Conservation (phyloP, 2,797 vertebrate species). For the Eurystomus glaucurus region DNA sequence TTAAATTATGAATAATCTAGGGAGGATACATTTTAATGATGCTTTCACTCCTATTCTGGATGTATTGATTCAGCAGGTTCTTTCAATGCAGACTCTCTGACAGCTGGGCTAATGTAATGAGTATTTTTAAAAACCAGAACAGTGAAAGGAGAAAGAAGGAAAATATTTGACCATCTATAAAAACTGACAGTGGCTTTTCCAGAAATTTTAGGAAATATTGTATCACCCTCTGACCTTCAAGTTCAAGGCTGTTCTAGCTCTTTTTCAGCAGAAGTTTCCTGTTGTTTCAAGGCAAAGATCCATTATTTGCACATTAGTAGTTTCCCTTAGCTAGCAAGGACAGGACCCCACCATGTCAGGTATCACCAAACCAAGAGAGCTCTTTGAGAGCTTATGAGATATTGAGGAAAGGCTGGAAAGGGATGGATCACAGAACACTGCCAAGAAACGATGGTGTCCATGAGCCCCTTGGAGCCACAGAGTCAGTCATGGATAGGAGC, state of each 20-base stretch:
- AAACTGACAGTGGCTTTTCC: slow-evolving; percentile 20
- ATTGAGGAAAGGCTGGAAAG: neutral
- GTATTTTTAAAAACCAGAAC: slow-evolving; percentile 29
- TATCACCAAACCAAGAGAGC: neutral
- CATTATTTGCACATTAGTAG: neutral
- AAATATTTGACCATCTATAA: slow-evolving; percentile 13
- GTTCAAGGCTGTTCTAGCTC: neutral
- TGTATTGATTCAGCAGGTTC: slow-evolving; percentile 51
- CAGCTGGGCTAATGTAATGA: neutral
- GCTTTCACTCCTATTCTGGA: slow-evolving; percentile 25
- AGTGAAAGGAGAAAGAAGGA: neutral
- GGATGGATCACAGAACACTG: neutral
- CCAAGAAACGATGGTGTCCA: neutral
- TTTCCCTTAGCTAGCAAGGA: neutral
- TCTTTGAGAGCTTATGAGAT: neutral
- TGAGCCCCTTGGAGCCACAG: neutral
- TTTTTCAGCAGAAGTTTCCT: slow-evolving; percentile 5
- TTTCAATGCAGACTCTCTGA: slow-evolving; percentile 22
- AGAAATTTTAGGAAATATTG: neutral
- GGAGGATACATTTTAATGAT: slow-evolving; percentile 34
- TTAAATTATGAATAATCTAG: slow-evolving; percentile 54
- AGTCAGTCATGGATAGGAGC: neutral
- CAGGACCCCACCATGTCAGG: neutral
- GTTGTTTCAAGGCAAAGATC: neutral
- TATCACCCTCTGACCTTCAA: neutral